Conservation (phyloP, 2,888 invertebrate genomes). For the Trimorus sp. region DNA sequence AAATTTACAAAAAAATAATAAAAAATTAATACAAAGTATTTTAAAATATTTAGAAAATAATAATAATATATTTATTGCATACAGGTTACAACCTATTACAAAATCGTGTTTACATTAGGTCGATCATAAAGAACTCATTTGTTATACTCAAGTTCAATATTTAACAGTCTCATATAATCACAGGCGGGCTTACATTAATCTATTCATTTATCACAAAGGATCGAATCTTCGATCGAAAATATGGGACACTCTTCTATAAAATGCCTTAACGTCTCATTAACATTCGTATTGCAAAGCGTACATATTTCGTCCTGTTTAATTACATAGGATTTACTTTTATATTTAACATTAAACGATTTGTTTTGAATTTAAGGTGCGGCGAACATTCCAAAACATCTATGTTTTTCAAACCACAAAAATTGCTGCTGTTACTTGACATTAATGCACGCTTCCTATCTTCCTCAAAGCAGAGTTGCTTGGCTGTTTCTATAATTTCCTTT, state of each 20-base stretch:
- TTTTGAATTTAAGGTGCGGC: neutral
- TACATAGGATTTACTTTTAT: neutral
- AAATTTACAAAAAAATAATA: no score
- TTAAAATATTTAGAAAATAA: neutral
- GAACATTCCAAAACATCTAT: neutral
- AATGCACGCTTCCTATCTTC: neutral
- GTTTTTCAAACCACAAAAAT: neutral
- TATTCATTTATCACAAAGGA: slow-evolving; percentile 4
- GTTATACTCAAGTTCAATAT: no score
- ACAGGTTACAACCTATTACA: slow-evolving; percentile 9
- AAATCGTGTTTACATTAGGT: neutral
- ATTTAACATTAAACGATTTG: neutral
- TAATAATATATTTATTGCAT: neutral
- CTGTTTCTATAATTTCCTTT: slow-evolving; percentile 8
- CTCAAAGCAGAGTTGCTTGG: slow-evolving; percentile 7
- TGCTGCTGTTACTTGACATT: neutral
- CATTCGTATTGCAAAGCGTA: slow-evolving; percentile 6
- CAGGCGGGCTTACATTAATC: no score
- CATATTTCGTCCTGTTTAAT: slow-evolving; percentile 1
- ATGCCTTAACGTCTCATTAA: slow-evolving; percentile 8
- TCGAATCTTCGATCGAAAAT: no score
- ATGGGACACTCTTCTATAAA: slow-evolving; percentile 22
- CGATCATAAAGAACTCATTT: no score
- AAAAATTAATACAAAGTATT: no score
- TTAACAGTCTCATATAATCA: no score